Evolutionary conservation across 2,113 vertebrate species (phyloP).

Genomic region (Lamprologus speciosus): DNA sequence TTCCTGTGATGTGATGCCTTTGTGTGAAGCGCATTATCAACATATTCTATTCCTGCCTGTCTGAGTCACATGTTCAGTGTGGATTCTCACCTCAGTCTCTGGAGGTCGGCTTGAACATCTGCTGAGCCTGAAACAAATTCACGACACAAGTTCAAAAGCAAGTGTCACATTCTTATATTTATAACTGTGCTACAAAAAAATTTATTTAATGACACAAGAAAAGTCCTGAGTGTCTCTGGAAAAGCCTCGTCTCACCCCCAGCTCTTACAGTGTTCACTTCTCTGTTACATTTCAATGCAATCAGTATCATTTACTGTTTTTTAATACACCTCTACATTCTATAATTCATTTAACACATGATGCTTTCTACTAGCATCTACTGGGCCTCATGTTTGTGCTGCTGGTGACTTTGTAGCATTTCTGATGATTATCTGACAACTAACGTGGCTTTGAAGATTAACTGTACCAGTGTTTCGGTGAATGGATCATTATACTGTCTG

Average conservation of each 20-base stretch:
- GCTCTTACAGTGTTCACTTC: background rate
- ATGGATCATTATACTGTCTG: background rate
- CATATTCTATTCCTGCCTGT: background rate
- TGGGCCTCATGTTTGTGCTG: background rate
- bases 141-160: background rate
- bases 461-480: accelerated
- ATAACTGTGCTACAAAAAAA: background rate
- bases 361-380: background rate
- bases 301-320: background rate
- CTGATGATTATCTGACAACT: background rate
- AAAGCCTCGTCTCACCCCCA: background rate
- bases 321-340: accelerated
- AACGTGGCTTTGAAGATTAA: too few relatives aligned
- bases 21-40: background rate
- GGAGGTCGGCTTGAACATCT: background rate
- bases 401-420: background rate
- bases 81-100: background rate
- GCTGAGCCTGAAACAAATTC: conserved; percentile 20
- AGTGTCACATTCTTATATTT: background rate
- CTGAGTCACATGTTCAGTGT: background rate
- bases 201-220: accelerated
- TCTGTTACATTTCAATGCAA: background rate
- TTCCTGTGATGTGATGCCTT: background rate
- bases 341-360: background rate
- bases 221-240: background rate